Conservation (phyloP, 2,113 vertebrate species). For the Phyllopteryx taeniolatus region DNA sequence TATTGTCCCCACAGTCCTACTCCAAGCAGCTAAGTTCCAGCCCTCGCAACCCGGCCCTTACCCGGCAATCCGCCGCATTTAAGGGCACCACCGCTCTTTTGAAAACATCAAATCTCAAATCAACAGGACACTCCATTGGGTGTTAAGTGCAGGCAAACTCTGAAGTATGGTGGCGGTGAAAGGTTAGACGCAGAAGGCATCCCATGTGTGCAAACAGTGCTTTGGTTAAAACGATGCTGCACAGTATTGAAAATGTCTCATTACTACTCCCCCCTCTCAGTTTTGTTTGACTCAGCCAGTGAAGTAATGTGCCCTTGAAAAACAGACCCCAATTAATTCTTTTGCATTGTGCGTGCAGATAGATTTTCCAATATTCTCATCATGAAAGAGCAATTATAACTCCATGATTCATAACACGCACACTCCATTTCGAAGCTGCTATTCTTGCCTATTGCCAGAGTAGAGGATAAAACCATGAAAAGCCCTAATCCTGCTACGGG, state of each 20-base stretch:
- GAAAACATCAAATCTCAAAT: slow-evolving; percentile 64
- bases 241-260: slow-evolving; percentile 52
- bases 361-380: slow-evolving; percentile 71
- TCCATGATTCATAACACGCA: slow-evolving; percentile 64
- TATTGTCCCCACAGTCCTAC: slow-evolving; percentile 54
- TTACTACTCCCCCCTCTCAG: slow-evolving; percentile 43
- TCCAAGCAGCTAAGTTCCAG: slow-evolving; percentile 36
- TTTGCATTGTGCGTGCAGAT: slow-evolving; percentile 61
- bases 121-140: slow-evolving; percentile 54
- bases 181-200: slow-evolving; percentile 49
- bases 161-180: slow-evolving; percentile 51
- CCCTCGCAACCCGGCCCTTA: slow-evolving; percentile 44
- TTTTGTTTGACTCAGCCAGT: slow-evolving; percentile 52
- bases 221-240: slow-evolving; percentile 25
- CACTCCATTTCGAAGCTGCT: slow-evolving; percentile 65
- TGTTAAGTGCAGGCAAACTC: slow-evolving; percentile 66
- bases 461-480: slow-evolving; percentile 67
- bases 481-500: slow-evolving; percentile 70
- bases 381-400: slow-evolving; percentile 74
- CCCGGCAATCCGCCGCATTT: slow-evolving; percentile 51
- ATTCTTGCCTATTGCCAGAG: slow-evolving; percentile 64
- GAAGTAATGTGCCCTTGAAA: slow-evolving; percentile 66
- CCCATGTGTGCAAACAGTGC: slow-evolving; percentile 28
- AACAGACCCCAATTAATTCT: slow-evolving; percentile 69
- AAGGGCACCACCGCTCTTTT: slow-evolving; percentile 68